Percentiles rank a stretch among this genome's conserved stretches.
phyloP scores from a whole-genome alignment of 1,140 invertebrate genomes.

The Dolichoris vasculosae region DNA sequence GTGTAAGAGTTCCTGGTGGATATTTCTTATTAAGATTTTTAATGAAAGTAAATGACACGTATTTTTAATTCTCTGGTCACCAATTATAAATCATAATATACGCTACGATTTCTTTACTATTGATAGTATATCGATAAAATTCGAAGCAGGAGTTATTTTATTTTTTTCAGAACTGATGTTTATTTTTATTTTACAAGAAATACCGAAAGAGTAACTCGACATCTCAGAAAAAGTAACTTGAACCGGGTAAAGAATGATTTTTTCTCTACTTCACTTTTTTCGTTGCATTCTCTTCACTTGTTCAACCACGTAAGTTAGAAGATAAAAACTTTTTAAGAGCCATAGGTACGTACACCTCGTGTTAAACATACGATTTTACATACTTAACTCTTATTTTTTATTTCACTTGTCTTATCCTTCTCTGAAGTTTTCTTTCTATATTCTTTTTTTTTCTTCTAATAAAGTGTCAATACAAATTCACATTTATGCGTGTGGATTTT shows the following conservation, averaged over 20 bases:
- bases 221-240: not conserved
- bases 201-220: not conserved
- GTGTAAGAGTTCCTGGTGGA: not conserved
- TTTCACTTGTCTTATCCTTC: constrained; percentile 39
- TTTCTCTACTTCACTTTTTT: constrained; percentile 51
- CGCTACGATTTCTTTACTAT: not conserved
- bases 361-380: constrained; percentile 10
- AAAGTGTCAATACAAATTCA: too few species aligned
- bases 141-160: not conserved
- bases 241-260: constrained; percentile 21
- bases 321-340: constrained; percentile 17
- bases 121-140: not conserved
- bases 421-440: not conserved
- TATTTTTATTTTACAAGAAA: constrained; percentile 34
- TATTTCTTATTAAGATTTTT: not conserved
- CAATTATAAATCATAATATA: not conserved
- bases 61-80: constrained; percentile 19
- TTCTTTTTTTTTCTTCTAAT: not conserved
- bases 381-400: constrained; percentile 37
- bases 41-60: not conserved
- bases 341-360: constrained; percentile 16
- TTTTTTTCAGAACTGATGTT: not conserved
- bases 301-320: constrained; percentile 31
- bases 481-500: not conserved
- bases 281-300: constrained; percentile 27